phyloP scores from a whole-genome alignment of 2,797 vertebrate genomes.

The Hippopotamyrus pictus region DNA sequence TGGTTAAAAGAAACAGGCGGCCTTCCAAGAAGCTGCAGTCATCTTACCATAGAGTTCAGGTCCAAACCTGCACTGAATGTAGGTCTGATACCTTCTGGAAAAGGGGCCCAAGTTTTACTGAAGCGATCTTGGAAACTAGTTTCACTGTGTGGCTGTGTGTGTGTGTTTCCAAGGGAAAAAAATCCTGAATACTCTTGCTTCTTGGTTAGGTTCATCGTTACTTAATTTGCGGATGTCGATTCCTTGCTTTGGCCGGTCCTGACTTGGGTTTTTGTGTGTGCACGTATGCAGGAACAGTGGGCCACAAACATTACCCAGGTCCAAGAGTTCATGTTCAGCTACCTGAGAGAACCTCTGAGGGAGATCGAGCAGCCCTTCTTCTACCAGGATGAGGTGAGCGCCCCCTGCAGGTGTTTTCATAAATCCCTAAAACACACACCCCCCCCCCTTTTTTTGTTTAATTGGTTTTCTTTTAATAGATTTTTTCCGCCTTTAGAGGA shows the following conservation, averaged over 20 bases:
- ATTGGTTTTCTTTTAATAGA: neutral
- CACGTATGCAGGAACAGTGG: slow-evolving; percentile 76
- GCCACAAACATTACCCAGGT: slow-evolving; percentile 77
- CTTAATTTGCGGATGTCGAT: neutral
- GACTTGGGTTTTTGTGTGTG: slow-evolving; percentile 10
- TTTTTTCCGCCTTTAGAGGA: neutral
- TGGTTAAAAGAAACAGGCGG: neutral
- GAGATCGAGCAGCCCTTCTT: slow-evolving; percentile 95
- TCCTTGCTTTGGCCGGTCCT: neutral
- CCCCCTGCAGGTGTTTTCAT: neutral
- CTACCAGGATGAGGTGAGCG: slow-evolving; percentile 80
- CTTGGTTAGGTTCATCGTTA: too few species aligned
- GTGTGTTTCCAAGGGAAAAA: neutral
- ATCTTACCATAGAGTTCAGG: neutral
- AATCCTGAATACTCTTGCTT: neutral
- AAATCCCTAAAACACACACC: neutral
- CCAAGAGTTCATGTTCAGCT: slow-evolving; percentile 88
- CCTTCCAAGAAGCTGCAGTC: neutral
- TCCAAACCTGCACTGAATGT: neutral
- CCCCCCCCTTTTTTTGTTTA: neutral
- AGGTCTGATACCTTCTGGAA: neutral
- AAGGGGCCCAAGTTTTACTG: neutral
- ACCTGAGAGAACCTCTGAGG: slow-evolving; percentile 86
- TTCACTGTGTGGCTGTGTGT: neutral
- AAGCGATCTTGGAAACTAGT: neutral